phyloP scores from a whole-genome alignment of 2,113 vertebrate genomes.

The Anarrhichthys ocellatus region DNA sequence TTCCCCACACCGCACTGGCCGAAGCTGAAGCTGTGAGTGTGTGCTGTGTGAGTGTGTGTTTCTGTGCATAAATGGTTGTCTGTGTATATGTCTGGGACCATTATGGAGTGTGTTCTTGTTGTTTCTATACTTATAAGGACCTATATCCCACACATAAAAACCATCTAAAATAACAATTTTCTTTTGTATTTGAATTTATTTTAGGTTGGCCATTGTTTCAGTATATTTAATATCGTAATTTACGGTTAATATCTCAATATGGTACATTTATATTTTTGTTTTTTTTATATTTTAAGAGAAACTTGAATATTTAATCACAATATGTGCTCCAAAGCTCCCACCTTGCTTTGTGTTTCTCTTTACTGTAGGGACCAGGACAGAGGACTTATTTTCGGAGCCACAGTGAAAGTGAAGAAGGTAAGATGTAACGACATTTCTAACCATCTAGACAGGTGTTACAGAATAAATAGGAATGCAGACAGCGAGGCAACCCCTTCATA shows the following conservation, averaged over 20 bases:
- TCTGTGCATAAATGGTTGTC: conserved; percentile 12
- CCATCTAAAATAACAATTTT: neutral
- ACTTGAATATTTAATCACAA: neutral
- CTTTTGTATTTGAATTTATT: neutral
- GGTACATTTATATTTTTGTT: neutral
- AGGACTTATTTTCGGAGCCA: neutral
- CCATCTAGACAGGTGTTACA: neutral
- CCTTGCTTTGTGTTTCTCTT: neutral
- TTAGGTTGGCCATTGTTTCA: neutral
- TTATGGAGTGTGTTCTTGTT: conserved; percentile 8
- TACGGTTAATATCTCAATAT: neutral
- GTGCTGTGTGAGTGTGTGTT: conserved; percentile 25
- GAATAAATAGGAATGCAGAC: neutral
- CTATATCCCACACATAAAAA: neutral
- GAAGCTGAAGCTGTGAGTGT: conserved; percentile 35
- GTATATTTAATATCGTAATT: neutral
- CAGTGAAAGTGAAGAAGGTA: neutral
- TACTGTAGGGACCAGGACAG: neutral
- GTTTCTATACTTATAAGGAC: conserved; percentile 65
- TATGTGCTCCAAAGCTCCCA: neutral
- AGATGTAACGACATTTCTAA: neutral
- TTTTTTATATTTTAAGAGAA: neutral
- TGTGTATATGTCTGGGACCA: conserved; percentile 14
- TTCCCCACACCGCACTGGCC: conserved; percentile 41
- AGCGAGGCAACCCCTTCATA: neutral